Evolutionary conservation across 2,113 vertebrate species (phyloP).

Genomic region (Capreolus pygargus): DNA sequence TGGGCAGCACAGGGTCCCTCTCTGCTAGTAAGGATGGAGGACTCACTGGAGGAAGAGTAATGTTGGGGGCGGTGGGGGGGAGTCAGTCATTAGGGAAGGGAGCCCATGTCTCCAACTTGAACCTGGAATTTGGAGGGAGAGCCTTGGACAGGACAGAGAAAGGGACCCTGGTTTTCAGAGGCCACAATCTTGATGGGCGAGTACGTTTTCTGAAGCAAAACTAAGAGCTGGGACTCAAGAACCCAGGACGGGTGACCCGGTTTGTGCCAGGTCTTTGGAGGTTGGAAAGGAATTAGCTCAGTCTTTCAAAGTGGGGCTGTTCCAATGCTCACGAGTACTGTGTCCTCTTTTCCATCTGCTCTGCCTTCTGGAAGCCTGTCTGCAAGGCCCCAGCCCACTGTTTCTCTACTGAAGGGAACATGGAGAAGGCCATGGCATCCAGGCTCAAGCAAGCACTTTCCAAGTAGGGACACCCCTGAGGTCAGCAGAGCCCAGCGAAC

Average conservation of each 20-base stretch:
- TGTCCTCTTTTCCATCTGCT: not conserved
- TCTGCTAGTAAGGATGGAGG: not conserved
- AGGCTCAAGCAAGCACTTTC: not conserved
- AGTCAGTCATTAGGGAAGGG: not conserved
- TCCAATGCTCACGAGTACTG: not conserved
- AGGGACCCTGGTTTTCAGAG: not conserved
- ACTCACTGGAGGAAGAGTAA: not conserved
- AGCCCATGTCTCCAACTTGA: not conserved
- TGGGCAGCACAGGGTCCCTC: not conserved
- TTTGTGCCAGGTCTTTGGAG: not conserved
- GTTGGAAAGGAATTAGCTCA: not conserved
- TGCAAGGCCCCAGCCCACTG: not conserved
- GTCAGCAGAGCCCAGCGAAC: not conserved
- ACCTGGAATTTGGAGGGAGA: not conserved
- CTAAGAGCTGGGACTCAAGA: not conserved
- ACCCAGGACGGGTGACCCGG: too few relatives aligned
- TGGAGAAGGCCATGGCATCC: fast-evolving
- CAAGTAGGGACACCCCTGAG: fast-evolving
- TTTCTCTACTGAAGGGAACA: not conserved
- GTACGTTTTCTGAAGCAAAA: not conserved
- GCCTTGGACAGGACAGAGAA: not conserved
- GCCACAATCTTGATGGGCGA: not conserved
- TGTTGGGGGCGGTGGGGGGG: fast-evolving
- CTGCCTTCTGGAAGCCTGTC: not conserved
- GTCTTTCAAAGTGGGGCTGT: not conserved